These are phyloP conservation scores for Tautogolabrus adspersus DNA, from an alignment of 2,113 vertebrate genomes.

Conservation along the genomic window DNA sequence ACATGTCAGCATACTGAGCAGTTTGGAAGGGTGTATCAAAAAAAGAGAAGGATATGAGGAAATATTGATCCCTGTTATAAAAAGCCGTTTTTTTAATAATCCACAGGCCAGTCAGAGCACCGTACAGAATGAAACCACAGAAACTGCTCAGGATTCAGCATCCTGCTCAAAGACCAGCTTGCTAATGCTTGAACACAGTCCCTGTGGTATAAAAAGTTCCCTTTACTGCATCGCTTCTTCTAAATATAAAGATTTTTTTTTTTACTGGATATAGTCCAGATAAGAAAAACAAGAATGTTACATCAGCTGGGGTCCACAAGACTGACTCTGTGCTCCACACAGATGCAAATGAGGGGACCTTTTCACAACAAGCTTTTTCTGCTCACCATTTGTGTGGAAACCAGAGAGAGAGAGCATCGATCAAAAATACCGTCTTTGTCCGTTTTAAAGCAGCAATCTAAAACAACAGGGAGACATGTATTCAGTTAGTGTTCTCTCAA, in stretches of 20 bases:
- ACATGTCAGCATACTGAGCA: conserved; percentile 31
- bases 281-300: background rate
- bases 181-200: conserved; percentile 5
- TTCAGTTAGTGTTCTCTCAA: too few relatives aligned
- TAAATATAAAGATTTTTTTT: background rate
- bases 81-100: background rate
- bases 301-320: background rate
- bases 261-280: background rate
- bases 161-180: conserved; percentile 1
- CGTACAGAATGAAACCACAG: background rate
- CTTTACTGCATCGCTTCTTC: background rate
- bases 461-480: background rate
- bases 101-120: background rate
- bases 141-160: conserved; percentile 20
- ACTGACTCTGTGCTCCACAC: background rate
- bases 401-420: conserved; percentile 8
- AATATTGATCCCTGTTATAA: conserved; percentile 32
- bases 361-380: conserved; percentile 7
- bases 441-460: conserved; percentile 1
- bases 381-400: background rate
- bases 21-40: conserved; percentile 7
- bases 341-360: conserved; percentile 7
- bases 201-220: background rate
- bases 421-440: conserved; percentile 2
- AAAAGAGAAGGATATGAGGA: conserved; percentile 5